A percentile compares a stretch with the other conserved stretches of the same genome.
These are phyloP conservation scores for Thaumatotibia leucotreta DNA, from an alignment of 1,140 invertebrate species.

Conservation along the genomic window DNA sequence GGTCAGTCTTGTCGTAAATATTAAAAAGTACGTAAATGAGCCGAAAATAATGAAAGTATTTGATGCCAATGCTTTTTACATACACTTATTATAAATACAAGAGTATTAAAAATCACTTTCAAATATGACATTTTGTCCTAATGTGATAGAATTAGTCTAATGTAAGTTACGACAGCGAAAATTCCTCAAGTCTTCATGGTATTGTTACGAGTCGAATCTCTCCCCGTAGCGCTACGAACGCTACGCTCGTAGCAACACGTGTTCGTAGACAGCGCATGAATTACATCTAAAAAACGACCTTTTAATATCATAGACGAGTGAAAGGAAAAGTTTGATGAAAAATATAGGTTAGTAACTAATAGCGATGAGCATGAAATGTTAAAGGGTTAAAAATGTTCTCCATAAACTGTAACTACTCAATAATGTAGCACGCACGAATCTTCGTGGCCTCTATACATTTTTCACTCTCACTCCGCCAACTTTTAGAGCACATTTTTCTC, in stretches of 20 bases:
- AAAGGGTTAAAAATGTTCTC: slow-evolving; percentile 26
- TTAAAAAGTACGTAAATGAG: slow-evolving; percentile 22
- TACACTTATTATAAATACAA: not conserved
- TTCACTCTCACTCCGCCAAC: slow-evolving; percentile 62
- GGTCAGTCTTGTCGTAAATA: slow-evolving; percentile 45
- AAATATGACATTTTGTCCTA: too few species aligned
- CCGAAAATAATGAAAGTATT: not conserved
- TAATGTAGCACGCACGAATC: not conserved
- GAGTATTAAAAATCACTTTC: too few species aligned
- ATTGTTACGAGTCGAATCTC: not conserved
- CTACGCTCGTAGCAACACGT: slow-evolving; percentile 25
- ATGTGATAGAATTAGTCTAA: too few species aligned
- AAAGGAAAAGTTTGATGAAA: not conserved
- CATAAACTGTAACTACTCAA: not conserved
- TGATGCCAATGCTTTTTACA: not conserved
- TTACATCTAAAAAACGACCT: slow-evolving; percentile 25
- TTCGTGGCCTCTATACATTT: slow-evolving; percentile 32
- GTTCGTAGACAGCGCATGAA: slow-evolving; percentile 14
- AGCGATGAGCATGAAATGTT: not conserved
- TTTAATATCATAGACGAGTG: slow-evolving; percentile 53
- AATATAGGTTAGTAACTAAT: not conserved
- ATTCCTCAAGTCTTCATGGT: not conserved
- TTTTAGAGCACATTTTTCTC: slow-evolving; percentile 65
- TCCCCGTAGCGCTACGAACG: slow-evolving; percentile 19
- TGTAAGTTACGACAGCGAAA: not conserved